A percentile compares a stretch with the other conserved stretches of the same genome.
Evolutionary conservation across 2,113 vertebrate species (phyloP).

Genomic region (Sinocyclocheilus maitianheensis): DNA sequence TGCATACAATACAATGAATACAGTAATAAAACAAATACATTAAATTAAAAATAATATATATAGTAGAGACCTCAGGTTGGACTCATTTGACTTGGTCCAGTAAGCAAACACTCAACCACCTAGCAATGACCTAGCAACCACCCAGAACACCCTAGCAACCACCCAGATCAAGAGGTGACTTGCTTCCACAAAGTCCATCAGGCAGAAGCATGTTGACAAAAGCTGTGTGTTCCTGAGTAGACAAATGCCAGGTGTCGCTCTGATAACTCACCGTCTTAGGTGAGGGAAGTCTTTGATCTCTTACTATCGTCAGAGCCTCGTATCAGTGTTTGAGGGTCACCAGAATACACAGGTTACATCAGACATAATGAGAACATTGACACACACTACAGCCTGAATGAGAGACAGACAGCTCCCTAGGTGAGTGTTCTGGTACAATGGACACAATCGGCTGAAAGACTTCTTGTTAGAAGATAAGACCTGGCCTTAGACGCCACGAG

Average conservation of each 20-base stretch:
- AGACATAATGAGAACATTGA: conserved; percentile 44
- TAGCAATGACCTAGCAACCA: background rate
- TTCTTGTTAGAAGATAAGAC: conserved; percentile 78
- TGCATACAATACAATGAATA: too few species aligned
- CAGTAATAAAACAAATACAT: too few species aligned
- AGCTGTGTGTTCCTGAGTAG: background rate
- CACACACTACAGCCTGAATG: background rate
- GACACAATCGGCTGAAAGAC: conserved; percentile 72
- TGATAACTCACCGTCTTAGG: conserved; percentile 13
- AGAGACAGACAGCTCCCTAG: conserved; percentile 60
- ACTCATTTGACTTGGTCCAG: too few species aligned
- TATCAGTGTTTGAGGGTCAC: background rate
- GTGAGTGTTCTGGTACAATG: conserved; percentile 77
- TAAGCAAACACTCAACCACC: too few species aligned
- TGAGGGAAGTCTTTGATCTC: background rate
- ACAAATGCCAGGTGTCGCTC: background rate
- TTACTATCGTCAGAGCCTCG: background rate
- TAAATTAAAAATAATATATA: too few species aligned
- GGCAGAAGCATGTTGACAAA: background rate
- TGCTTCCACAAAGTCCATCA: background rate
- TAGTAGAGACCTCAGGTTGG: too few species aligned
- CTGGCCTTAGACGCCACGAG: conserved; percentile 71
- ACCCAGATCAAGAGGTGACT: background rate
- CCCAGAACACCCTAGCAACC: background rate
- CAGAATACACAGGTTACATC: background rate